A percentile compares a stretch with the other conserved stretches of the same genome.
Conservation (phyloP, 2,797 vertebrate species). For the Mus spretus region DNA sequence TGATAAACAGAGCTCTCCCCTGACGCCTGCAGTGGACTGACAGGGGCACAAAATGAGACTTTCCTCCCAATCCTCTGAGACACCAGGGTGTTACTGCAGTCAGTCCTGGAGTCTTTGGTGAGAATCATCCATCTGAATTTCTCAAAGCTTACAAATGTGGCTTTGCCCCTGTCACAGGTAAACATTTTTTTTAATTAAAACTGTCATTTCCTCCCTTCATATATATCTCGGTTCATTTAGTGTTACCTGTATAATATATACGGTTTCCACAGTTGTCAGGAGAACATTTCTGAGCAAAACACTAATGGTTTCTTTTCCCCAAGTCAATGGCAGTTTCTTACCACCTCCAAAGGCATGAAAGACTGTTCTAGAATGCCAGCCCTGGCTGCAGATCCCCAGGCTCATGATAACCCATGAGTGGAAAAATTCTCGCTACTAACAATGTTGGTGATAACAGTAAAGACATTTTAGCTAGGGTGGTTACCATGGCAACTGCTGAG, state of each 20-base stretch:
- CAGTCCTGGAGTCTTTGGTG: background rate
- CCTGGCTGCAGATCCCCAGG: background rate
- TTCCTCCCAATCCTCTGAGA: background rate
- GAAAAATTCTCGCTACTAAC: fast-evolving
- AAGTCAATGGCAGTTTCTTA: background rate
- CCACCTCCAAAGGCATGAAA: background rate
- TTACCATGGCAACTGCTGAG: background rate
- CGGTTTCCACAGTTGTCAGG: background rate
- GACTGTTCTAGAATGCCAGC: background rate
- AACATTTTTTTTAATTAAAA: background rate
- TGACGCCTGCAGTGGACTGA: background rate
- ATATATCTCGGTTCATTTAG: background rate
- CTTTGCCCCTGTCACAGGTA: background rate
- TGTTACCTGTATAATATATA: background rate
- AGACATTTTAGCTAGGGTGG: background rate
- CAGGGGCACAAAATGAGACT: background rate
- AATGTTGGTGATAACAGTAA: fast-evolving
- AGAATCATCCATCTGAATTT: background rate
- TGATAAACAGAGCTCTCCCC: fast-evolving
- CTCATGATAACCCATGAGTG: fast-evolving
- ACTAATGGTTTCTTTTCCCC: background rate
- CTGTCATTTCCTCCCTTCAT: background rate
- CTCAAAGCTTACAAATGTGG: background rate
- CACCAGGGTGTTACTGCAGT: background rate
- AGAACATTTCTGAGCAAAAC: background rate